These are phyloP conservation scores for Leptinotarsa peninsularis DNA, from an alignment of 2,888 invertebrate species.

Conservation along the genomic window DNA sequence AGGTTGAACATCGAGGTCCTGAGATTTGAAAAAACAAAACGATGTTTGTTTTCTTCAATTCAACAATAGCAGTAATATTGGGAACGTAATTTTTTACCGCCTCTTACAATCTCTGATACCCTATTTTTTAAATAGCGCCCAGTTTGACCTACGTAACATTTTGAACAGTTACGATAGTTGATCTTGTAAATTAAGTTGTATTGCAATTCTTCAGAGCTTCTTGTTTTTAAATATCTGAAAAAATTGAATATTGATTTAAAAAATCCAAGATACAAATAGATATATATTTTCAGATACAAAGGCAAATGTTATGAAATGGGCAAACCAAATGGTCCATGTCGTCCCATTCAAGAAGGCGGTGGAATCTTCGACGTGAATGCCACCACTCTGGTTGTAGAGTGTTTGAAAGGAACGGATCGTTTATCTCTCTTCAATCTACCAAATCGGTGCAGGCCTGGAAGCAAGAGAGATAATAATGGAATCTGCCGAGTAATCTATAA, in stretches of 20 bases:
- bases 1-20: no score
- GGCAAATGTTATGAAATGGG: constrained; percentile 67
- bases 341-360: constrained; percentile 62
- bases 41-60: no score
- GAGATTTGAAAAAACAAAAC: no score
- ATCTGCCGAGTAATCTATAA: constrained; percentile 49
- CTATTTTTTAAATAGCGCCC: no score
- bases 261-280: not conserved
- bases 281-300: constrained; percentile 63
- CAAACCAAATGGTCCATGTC: constrained; percentile 65
- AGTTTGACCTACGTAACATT: no score
- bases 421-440: constrained; percentile 54
- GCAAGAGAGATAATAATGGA: constrained; percentile 54
- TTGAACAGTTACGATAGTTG: no score
- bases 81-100: no score
- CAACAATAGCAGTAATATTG: no score
- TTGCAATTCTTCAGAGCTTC: no score
- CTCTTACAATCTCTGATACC: no score
- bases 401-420: constrained; percentile 63
- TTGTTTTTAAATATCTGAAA: no score
- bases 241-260: constrained; percentile 40
- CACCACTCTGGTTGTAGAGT: constrained; percentile 71
- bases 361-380: constrained; percentile 73
- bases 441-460: constrained; percentile 57
- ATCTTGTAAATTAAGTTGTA: no score